These are phyloP conservation scores for Streptopelia turtur DNA, from an alignment of 2,797 vertebrate species.

Conservation along the genomic window DNA sequence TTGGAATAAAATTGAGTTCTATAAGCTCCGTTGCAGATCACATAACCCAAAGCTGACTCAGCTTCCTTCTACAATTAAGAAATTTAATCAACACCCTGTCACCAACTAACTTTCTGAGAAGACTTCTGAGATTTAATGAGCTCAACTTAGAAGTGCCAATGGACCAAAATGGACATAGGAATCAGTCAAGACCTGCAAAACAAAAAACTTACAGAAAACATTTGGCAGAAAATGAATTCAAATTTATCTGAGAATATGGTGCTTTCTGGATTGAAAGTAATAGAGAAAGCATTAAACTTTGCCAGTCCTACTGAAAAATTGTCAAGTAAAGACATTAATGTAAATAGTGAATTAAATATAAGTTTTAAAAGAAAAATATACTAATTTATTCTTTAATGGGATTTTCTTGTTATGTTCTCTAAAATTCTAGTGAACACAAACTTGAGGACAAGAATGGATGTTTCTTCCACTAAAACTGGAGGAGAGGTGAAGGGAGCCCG, in stretches of 20 bases:
- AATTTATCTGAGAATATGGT: neutral
- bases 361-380: neutral
- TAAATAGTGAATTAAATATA: neutral
- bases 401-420: neutral
- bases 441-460: accelerated
- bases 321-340: neutral
- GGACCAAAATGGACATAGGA: neutral
- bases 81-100: constrained; percentile 22
- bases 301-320: neutral
- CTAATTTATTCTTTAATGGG: neutral
- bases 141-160: neutral
- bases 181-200: neutral
- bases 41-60: neutral
- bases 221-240: neutral
- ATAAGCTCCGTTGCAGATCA: neutral
- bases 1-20: neutral
- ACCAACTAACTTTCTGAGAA: neutral
- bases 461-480: neutral
- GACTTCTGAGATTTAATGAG: constrained; percentile 13
- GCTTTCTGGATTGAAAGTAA: neutral
- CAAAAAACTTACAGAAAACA: neutral
- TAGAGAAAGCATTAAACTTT: neutral
- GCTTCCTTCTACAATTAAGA: constrained; percentile 5
- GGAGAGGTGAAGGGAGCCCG: neutral
- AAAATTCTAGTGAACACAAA: neutral